Evolutionary conservation across 2,888 invertebrate genomes (phyloP).

Genomic region (Parnassius glacialis): DNA sequence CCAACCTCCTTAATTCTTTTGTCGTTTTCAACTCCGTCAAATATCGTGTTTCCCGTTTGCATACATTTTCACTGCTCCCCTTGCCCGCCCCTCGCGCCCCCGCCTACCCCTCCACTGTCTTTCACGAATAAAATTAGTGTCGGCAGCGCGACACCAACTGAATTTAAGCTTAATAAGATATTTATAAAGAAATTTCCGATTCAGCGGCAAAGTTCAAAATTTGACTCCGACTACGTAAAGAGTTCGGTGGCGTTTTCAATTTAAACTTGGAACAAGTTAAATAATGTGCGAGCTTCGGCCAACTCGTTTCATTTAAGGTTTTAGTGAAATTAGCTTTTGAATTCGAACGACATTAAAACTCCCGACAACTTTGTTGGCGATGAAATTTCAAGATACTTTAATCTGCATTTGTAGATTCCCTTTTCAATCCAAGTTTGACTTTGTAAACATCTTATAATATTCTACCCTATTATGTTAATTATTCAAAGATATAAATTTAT

Average conservation of each 20-base stretch:
- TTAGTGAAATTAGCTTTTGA: slow-evolving; percentile 80
- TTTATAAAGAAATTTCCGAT: slow-evolving; percentile 81
- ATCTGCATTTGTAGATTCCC: slow-evolving; percentile 6
- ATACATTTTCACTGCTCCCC: slow-evolving; percentile 69
- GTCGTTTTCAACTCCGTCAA: slow-evolving; percentile 78
- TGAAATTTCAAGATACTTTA: slow-evolving; percentile 30
- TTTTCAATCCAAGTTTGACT: neutral
- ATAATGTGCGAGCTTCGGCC: slow-evolving; percentile 77
- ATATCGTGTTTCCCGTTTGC: slow-evolving; percentile 76
- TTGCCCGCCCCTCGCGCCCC: slow-evolving; percentile 39
- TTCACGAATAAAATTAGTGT: slow-evolving; percentile 79
- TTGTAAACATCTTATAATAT: too few relatives aligned
- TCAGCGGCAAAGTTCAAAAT: slow-evolving; percentile 80
- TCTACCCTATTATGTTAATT: too few relatives aligned
- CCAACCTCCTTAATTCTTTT: slow-evolving; percentile 69
- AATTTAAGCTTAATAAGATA: slow-evolving; percentile 80
- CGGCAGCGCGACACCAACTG: slow-evolving; percentile 80
- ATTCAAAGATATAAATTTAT: too few relatives aligned
- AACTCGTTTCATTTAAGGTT: slow-evolving; percentile 79
- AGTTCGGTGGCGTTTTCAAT: slow-evolving; percentile 79
- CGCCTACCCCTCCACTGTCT: slow-evolving; percentile 63
- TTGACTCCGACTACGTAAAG: slow-evolving; percentile 75
- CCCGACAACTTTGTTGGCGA: slow-evolving; percentile 44
- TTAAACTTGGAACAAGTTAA: slow-evolving; percentile 80
- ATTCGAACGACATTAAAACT: slow-evolving; percentile 72